These are phyloP conservation scores for Anas platyrhynchos DNA, from an alignment of 2,113 vertebrate genomes.

Conservation along the genomic window DNA sequence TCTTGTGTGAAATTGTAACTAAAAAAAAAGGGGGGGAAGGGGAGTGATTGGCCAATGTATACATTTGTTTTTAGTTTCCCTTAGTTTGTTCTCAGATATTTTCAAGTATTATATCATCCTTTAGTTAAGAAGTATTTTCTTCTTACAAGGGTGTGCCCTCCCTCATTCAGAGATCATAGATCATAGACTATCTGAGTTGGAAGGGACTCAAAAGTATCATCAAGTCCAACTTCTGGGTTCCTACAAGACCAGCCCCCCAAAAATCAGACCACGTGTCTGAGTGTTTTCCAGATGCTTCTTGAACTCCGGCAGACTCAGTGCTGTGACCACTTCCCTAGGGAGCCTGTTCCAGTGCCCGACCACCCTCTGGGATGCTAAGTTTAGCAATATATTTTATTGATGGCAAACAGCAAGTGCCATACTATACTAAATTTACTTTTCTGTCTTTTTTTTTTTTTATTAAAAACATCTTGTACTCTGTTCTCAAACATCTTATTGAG, in stretches of 20 bases:
- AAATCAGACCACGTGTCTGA: too few relatives aligned
- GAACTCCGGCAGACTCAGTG: too few relatives aligned
- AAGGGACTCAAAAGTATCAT: too few relatives aligned
- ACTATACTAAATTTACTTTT: neutral
- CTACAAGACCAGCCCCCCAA: too few relatives aligned
- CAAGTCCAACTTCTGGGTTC: too few relatives aligned
- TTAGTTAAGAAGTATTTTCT: neutral
- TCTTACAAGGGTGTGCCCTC: neutral
- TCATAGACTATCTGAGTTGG: too few relatives aligned
- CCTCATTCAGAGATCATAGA: neutral
- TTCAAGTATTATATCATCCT: neutral
- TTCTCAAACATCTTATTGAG: neutral
- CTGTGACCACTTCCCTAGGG: too few relatives aligned
- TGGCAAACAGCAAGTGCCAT: neutral
- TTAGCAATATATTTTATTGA: neutral
- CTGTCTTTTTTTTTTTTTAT: neutral
- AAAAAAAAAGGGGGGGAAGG: too few relatives aligned
- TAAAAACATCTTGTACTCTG: neutral
- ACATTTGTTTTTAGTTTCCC: neutral
- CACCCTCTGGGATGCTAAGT: neutral
- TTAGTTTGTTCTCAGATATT: neutral
- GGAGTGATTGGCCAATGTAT: neutral
- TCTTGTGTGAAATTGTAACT: neutral
- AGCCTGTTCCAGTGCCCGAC: too few relatives aligned
- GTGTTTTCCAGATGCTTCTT: too few relatives aligned